Evolutionary conservation across 1,140 invertebrate genomes (phyloP).

Genomic region (Diorhabda elongata): DNA sequence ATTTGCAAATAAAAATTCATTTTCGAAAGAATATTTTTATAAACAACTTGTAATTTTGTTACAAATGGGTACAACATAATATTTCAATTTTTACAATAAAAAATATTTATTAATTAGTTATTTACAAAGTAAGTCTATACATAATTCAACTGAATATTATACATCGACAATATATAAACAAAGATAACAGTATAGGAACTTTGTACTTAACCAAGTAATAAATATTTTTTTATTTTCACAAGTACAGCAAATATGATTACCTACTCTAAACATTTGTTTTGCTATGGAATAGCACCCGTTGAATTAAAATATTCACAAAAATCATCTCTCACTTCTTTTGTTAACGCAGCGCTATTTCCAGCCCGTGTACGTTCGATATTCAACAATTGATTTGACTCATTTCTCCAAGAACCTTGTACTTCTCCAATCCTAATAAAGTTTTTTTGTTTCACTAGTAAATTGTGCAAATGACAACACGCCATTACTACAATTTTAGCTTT

Average conservation of each 20-base stretch:
- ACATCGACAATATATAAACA: no score
- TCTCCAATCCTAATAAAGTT: slow-evolving; percentile 10
- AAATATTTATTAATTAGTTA: no score
- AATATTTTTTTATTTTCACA: slow-evolving; percentile 13
- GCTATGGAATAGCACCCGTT: slow-evolving; percentile 12
- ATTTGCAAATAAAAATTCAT: slow-evolving; percentile 14
- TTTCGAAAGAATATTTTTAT: slow-evolving; percentile 13
- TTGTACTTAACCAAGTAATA: slow-evolving; percentile 8
- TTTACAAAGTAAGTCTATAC: no score
- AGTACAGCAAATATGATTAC: slow-evolving; percentile 12
- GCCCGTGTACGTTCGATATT: slow-evolving; percentile 10
- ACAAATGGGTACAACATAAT: slow-evolving; percentile 14
- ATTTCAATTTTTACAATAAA: slow-evolving; percentile 1
- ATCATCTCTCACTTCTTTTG: slow-evolving; percentile 15
- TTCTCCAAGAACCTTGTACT: slow-evolving; percentile 11
- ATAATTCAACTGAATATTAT: no score
- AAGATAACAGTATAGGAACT: slow-evolving; percentile 7
- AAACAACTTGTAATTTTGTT: slow-evolving; percentile 3
- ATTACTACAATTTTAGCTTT: slow-evolving; percentile 9
- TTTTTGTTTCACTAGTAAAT: slow-evolving; percentile 15
- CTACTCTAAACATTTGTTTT: slow-evolving; percentile 13
- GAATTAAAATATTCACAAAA: slow-evolving; percentile 15
- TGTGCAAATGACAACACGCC: slow-evolving; percentile 15
- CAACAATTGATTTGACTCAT: slow-evolving; percentile 9
- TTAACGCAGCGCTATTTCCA: slow-evolving; percentile 9